Conservation (phyloP, 1,140 invertebrate genomes). For the Zaprionus capensis region DNA sequence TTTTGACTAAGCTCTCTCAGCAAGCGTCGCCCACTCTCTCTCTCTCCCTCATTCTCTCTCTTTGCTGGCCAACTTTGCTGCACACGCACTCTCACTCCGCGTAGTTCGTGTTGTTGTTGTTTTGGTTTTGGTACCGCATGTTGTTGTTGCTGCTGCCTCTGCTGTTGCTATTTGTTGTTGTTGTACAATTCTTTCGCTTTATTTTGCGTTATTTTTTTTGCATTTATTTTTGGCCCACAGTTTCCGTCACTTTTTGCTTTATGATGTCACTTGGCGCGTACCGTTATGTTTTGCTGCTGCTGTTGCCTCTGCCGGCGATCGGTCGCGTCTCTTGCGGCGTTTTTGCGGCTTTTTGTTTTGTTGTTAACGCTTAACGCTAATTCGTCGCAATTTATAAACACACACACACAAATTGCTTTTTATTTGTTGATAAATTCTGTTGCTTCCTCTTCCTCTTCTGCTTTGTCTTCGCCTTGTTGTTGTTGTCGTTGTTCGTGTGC, state of each 20-base stretch:
- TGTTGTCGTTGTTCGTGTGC: constrained; percentile 7
- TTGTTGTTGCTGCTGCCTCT: constrained; percentile 19
- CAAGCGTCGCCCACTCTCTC: background rate
- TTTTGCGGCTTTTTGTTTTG: constrained; percentile 32
- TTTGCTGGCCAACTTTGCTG: constrained; percentile 1
- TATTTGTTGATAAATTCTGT: constrained; percentile 55
- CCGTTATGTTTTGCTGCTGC: constrained; percentile 5
- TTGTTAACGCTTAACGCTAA: constrained; percentile 37
- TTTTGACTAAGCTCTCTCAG: constrained; percentile 3
- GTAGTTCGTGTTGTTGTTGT: constrained; percentile 36
- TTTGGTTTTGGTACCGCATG: constrained; percentile 35
- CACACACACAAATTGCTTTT: constrained; percentile 31
- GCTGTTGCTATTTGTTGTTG: constrained; percentile 18
- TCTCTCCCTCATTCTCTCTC: constrained; percentile 1
- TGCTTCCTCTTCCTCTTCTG: background rate
- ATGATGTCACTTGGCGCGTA: constrained; percentile 53
- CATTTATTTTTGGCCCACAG: constrained; percentile 66
- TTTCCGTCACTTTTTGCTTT: constrained; percentile 60
- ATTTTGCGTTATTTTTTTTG: constrained; percentile 50
- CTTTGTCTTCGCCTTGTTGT: constrained; percentile 1
- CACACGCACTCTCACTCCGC: constrained; percentile 16
- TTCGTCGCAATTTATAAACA: constrained; percentile 33
- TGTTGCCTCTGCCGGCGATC: constrained; percentile 10
- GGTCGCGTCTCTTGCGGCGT: constrained; percentile 11
- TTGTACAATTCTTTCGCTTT: constrained; percentile 47